Base-by-base conservation (phyloP, 2,113 vertebrate species). In the Peromyscus leucopus region DNA sequence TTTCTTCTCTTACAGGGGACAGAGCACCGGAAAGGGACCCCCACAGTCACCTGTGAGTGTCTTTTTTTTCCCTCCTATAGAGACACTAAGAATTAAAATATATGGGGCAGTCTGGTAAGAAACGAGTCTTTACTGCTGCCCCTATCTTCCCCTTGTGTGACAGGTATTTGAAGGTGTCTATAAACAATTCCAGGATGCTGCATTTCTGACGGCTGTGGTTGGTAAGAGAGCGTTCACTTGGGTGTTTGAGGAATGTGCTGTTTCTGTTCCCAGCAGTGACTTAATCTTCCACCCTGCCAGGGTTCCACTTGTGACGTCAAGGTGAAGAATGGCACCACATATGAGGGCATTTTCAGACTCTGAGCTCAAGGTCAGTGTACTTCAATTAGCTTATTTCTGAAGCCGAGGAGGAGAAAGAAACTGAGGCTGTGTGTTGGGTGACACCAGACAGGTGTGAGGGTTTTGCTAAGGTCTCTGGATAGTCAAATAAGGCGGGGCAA, bases 201-300 rank as follows among this genome's bases (percentile, higher is more conserved):
- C 99, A 99, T 98, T 99, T 99, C 99, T 99, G 88, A 99, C 99
- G 93, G 99, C 99, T 97, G 99, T 99, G 74, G 99, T 99, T n/a
- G 99, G 99, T 99, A 97, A 99, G 99, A 99, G 48, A 19, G 26
- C 16, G 15, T 91, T 76, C 55, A 65, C 2, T 91, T 6, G 22
- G 7, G 42, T 69, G 31, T 31, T 69, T 92, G 24, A 72, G 83
- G 31, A 82, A 6, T n/a, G 7, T 22, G 48, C 31, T 22, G 10
- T 3, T 0, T 89, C 5, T 2, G 31, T 93, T 93, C 94, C 83
- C 82, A 88, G 48, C 36, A 89, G 69, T 74, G 39, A 67, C 7
- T 92, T 39, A 31, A 19, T 88, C 61, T 93, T 39, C 5, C 63
- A 10, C 15, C 89, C 15, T 88, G 33, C 0, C 93, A 99, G 99